A percentile compares a stretch with the other conserved stretches of the same genome.
phyloP scores from a whole-genome alignment of 1,140 invertebrate genomes.

The Camponotus floridanus region DNA sequence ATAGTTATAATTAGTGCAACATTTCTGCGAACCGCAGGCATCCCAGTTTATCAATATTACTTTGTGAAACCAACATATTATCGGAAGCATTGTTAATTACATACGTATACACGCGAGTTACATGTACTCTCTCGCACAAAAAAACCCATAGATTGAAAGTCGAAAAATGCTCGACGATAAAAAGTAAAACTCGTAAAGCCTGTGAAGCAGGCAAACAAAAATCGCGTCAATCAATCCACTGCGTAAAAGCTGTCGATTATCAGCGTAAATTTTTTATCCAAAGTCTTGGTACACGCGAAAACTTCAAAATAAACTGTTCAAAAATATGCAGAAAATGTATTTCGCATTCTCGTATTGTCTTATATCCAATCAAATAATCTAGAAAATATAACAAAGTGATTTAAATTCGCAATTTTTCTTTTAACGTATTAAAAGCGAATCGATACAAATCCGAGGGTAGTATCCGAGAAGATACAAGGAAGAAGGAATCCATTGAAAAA shows the following conservation, averaged over 20 bases:
- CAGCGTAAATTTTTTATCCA: neutral
- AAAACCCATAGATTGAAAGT: neutral
- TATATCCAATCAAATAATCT: neutral
- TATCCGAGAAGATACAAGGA: neutral
- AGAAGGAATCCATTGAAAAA: constrained; percentile 6
- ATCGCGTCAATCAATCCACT: neutral
- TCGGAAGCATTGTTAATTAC: neutral
- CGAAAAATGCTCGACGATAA: constrained; percentile 1
- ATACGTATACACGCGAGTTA: neutral
- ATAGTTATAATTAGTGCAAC: constrained; percentile 17
- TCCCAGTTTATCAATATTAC: neutral
- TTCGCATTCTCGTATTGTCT: too few relatives aligned
- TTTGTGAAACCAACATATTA: neutral
- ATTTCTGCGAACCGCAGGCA: constrained; percentile 13
- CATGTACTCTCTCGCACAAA: neutral
- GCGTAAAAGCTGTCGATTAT: neutral
- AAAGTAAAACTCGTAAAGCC: neutral
- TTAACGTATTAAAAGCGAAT: neutral
- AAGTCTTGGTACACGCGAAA: neutral
- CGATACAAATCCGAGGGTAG: neutral
- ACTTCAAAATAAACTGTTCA: too few relatives aligned
- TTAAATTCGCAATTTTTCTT: neutral
- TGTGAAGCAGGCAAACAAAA: neutral
- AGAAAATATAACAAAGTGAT: neutral
- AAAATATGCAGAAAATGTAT: too few relatives aligned